phyloP scores from a whole-genome alignment of 2,888 invertebrate species.

The Drosophila eohydei region DNA sequence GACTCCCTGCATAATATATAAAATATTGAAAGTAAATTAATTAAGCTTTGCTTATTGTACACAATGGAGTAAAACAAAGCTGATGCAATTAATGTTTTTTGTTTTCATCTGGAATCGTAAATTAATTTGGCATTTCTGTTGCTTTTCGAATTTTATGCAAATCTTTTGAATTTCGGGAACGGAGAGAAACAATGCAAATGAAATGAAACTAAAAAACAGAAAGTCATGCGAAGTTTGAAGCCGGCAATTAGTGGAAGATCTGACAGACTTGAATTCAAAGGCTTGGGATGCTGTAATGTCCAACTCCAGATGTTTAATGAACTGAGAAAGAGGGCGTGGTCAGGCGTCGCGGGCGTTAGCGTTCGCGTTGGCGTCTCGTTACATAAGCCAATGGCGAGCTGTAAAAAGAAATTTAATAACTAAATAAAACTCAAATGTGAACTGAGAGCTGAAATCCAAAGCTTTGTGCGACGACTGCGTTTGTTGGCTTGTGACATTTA shows the following conservation, averaged over 20 bases:
- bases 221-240: conserved; percentile 46
- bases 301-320: conserved; percentile 44
- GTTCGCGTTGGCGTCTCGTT: conserved; percentile 20
- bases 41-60: conserved; percentile 9
- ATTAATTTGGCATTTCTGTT: conserved; percentile 50
- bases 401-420: conserved; percentile 19
- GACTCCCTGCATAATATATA: background rate
- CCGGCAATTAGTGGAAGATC: conserved; percentile 47
- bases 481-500: conserved; percentile 77
- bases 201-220: conserved; percentile 42
- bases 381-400: conserved; percentile 24
- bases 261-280: conserved; percentile 18
- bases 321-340: conserved; percentile 39
- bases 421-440: conserved; percentile 44
- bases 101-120: conserved; percentile 21
- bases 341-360: background rate
- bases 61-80: conserved; percentile 12
- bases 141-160: conserved; percentile 39
- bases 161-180: conserved; percentile 33
- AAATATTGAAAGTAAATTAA: background rate
- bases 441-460: conserved; percentile 21
- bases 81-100: conserved; percentile 14
- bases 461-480: conserved; percentile 41
- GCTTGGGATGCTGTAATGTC: conserved; percentile 37
- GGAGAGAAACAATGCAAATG: conserved; percentile 20